Percentiles rank a stretch among this genome's conserved stretches.
phyloP scores from a whole-genome alignment of 2,113 vertebrate genomes.

The Harpagus bidentatus region DNA sequence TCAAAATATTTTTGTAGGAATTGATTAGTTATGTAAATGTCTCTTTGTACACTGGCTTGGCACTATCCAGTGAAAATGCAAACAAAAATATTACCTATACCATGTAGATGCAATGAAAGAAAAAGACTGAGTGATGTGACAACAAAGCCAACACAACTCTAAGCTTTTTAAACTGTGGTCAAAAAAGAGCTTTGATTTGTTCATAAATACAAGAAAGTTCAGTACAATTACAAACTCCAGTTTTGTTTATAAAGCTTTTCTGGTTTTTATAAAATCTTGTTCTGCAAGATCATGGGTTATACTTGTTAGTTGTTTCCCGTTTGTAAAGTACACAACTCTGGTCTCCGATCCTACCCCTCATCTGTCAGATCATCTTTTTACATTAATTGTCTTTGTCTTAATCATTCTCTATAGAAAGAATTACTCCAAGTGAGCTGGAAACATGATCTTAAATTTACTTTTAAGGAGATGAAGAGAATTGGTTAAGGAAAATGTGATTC shows the following conservation, averaged over 20 bases:
- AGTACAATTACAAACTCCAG: background rate
- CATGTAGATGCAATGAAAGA: background rate
- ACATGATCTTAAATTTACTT: background rate
- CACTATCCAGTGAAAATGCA: background rate
- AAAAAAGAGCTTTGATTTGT: background rate
- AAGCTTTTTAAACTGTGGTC: background rate
- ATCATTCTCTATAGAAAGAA: background rate
- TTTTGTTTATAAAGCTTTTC: background rate
- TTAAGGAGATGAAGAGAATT: background rate
- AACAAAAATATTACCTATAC: background rate
- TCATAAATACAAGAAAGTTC: background rate
- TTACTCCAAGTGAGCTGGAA: background rate
- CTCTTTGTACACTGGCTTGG: background rate
- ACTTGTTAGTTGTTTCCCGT: background rate
- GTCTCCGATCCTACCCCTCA: background rate
- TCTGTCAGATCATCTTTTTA: background rate
- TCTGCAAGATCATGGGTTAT: background rate
- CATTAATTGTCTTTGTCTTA: background rate
- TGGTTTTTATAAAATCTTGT: background rate
- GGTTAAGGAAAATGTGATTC: background rate
- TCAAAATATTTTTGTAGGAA: background rate
- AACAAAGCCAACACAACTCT: background rate
- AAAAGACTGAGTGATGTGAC: background rate
- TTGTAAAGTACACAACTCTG: background rate
- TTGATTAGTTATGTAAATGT: background rate